Percentiles rank a stretch among this genome's conserved stretches.
These are phyloP conservation scores for Xylophagus ater DNA, from an alignment of 2,888 invertebrate genomes.

Conservation along the genomic window DNA sequence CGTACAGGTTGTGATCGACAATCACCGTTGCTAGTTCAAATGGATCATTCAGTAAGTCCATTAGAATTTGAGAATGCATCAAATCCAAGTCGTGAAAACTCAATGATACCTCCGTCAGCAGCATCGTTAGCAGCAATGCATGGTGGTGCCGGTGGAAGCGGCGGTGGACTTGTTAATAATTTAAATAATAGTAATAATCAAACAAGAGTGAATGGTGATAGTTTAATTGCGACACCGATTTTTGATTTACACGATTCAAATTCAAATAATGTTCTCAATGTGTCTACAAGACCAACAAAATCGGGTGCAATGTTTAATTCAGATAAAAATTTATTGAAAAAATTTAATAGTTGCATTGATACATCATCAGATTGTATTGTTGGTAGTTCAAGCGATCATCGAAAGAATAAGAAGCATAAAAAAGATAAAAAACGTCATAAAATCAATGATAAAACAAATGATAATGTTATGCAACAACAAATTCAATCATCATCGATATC, in stretches of 20 bases:
- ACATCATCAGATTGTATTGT: too few relatives aligned
- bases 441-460: slow-evolving; percentile 1
- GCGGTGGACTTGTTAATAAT: too few relatives aligned
- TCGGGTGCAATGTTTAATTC: too few relatives aligned
- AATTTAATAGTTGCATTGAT: too few relatives aligned
- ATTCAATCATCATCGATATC: too few relatives aligned
- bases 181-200: too few relatives aligned
- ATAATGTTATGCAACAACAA: too few relatives aligned
- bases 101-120: background rate
- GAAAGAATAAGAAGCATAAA: slow-evolving; percentile 17
- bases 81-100: slow-evolving; percentile 5
- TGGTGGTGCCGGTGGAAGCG: too few relatives aligned
- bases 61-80: slow-evolving; percentile 8
- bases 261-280: too few relatives aligned
- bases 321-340: too few relatives aligned
- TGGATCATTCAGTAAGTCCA: slow-evolving; percentile 10
- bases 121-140: background rate
- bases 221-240: slow-evolving; percentile 9
- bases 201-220: slow-evolving; percentile 7
- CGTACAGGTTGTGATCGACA: too few relatives aligned
- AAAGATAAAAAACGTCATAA: slow-evolving; percentile 16
- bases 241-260: slow-evolving; percentile 33
- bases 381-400: slow-evolving; percentile 11
- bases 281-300: too few relatives aligned
- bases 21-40: slow-evolving; percentile 4